These are phyloP conservation scores for Danionella dracula DNA, from an alignment of 2,797 vertebrate genomes.

Conservation along the genomic window DNA sequence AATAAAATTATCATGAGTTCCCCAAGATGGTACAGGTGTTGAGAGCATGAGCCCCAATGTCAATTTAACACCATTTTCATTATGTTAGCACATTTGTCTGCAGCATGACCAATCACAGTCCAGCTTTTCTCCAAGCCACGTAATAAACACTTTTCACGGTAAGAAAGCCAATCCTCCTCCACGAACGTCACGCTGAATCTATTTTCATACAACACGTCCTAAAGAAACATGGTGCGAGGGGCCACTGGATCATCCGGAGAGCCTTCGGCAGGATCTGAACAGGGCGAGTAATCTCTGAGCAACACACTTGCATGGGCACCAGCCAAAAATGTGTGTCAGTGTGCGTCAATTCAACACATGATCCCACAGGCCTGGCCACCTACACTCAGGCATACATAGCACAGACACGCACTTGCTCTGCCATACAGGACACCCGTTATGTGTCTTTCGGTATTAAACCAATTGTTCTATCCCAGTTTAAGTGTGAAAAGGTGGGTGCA, in stretches of 20 bases:
- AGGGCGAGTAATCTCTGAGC: background rate
- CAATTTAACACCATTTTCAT: background rate
- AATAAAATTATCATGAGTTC: too few relatives aligned
- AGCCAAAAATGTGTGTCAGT: constrained; percentile 21
- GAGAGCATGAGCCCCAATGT: too few relatives aligned
- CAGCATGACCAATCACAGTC: background rate
- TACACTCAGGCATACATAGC: constrained; percentile 7
- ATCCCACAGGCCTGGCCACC: constrained; percentile 31
- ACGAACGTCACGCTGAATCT: constrained; percentile 8
- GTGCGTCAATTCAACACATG: constrained; percentile 27
- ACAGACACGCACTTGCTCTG: too few relatives aligned
- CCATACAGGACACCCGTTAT: background rate
- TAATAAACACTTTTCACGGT: background rate
- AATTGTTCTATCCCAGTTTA: background rate
- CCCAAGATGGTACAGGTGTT: too few relatives aligned
- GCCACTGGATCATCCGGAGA: background rate
- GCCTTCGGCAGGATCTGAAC: background rate
- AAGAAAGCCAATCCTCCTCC: background rate
- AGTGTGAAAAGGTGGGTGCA: constrained; percentile 6
- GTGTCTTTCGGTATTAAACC: constrained; percentile 13
- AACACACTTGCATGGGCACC: background rate
- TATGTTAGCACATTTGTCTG: background rate
- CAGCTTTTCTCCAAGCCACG: background rate
- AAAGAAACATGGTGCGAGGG: background rate
- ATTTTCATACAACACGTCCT: constrained; percentile 6